A percentile compares a stretch with the other conserved stretches of the same genome.
Evolutionary conservation across 2,888 invertebrate species (phyloP).

Genomic region (Spatulosminthurus flaviceps): DNA sequence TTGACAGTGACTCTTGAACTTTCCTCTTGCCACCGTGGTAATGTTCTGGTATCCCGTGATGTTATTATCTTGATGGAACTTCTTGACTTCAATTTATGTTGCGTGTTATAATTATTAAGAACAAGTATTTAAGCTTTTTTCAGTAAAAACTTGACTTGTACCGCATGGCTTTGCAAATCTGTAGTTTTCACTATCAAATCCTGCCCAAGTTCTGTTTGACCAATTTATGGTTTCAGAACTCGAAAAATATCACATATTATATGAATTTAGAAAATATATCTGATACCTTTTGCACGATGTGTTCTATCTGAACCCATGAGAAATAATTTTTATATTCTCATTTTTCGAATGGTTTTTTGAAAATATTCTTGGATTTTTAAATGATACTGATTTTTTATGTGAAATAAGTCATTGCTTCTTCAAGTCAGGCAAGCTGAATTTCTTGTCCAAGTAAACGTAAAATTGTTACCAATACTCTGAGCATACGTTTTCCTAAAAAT

Average conservation of each 20-base stretch:
- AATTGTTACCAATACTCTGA: neutral
- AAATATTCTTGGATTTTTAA: too few species aligned
- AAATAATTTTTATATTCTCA: too few species aligned
- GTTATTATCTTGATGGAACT: neutral
- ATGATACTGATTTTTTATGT: too few species aligned
- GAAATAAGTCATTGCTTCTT: too few species aligned
- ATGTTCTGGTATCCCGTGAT: neutral
- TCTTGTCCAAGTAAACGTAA: neutral
- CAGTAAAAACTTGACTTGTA: neutral
- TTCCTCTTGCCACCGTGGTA: neutral
- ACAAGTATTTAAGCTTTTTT: neutral
- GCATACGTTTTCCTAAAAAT: neutral
- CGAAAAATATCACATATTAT: too few species aligned
- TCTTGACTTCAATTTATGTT: neutral
- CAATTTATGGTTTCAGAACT: too few species aligned
- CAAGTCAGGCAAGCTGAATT: neutral
- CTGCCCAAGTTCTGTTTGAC: too few species aligned
- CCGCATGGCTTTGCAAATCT: neutral
- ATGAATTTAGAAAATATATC: too few species aligned
- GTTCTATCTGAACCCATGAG: too few species aligned
- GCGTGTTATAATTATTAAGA: neutral
- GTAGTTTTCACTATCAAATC: neutral
- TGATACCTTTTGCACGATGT: too few species aligned
- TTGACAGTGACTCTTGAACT: neutral
- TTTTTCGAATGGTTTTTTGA: too few species aligned